phyloP scores from a whole-genome alignment of 2,113 vertebrate genomes.

The Callionymus lyra region DNA sequence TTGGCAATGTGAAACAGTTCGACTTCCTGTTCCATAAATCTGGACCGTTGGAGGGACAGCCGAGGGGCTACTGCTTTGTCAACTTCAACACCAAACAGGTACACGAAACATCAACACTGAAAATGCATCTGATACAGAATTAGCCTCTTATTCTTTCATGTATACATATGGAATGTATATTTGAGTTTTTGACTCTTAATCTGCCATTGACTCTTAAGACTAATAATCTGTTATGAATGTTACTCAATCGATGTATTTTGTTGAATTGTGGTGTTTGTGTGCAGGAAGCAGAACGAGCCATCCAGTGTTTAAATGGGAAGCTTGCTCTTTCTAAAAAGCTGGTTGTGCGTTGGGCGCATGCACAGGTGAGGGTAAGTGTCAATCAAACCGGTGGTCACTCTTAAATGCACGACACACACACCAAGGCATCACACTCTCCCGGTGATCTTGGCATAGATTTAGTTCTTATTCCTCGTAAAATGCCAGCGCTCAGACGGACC shows the following conservation, averaged over 20 bases:
- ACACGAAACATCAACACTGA: background rate
- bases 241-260: background rate
- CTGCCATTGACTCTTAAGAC: slow-evolving; percentile 33
- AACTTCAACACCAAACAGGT: slow-evolving; percentile 96
- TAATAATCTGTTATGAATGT: background rate
- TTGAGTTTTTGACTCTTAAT: too few species aligned
- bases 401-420: background rate
- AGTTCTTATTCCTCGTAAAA: background rate
- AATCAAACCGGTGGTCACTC: slow-evolving; percentile 2
- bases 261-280: background rate
- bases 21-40: slow-evolving; percentile 98
- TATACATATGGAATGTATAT: too few species aligned
- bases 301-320: slow-evolving; percentile 95
- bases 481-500: slow-evolving; percentile 7
- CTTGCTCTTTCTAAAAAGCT: slow-evolving; percentile 94
- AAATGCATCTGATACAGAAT: too few species aligned
- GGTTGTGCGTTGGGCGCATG: slow-evolving; percentile 94
- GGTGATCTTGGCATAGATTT: background rate
- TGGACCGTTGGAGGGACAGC: slow-evolving; percentile 90
- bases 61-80: slow-evolving; percentile 95
- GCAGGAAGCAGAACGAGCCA: slow-evolving; percentile 93
- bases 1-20: slow-evolving; percentile 95
- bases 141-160: too few species aligned
- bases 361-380: slow-evolving; percentile 87
- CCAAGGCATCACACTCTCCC: background rate